Conservation (phyloP, 2,113 vertebrate species). For the Trachemys scripta region DNA sequence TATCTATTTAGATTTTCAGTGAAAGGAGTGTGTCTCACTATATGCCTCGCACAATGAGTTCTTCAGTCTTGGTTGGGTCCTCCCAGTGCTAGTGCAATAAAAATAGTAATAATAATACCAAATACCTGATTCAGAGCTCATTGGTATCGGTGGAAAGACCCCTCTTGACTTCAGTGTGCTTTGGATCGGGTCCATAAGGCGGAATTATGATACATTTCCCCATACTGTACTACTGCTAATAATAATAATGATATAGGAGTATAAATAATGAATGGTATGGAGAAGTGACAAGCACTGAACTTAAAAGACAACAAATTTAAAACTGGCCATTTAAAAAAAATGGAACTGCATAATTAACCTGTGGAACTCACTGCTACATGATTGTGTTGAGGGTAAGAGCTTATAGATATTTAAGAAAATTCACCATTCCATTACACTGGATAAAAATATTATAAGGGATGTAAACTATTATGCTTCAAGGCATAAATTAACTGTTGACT, state of each 20-base stretch:
- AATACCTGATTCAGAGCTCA: no score
- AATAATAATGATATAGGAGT: neutral
- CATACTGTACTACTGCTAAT: neutral
- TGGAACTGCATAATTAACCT: neutral
- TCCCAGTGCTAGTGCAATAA: neutral
- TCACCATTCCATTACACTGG: accelerated
- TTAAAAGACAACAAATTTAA: neutral
- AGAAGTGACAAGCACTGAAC: neutral
- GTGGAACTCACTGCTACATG: accelerated
- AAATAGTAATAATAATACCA: neutral
- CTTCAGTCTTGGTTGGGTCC: neutral
- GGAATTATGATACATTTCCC: neutral
- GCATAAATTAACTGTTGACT: neutral
- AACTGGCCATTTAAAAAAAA: neutral
- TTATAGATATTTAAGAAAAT: neutral
- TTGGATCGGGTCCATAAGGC: neutral
- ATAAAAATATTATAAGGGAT: neutral
- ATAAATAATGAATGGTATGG: accelerated
- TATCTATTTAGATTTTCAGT: neutral
- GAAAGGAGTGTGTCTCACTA: neutral
- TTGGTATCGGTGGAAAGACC: no score
- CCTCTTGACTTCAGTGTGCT: neutral
- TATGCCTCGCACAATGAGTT: neutral
- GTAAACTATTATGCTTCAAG: neutral
- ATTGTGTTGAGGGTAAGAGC: neutral